These are phyloP conservation scores for Saguinus imperator DNA, from an alignment of 2,113 vertebrate genomes.

Conservation along the genomic window DNA sequence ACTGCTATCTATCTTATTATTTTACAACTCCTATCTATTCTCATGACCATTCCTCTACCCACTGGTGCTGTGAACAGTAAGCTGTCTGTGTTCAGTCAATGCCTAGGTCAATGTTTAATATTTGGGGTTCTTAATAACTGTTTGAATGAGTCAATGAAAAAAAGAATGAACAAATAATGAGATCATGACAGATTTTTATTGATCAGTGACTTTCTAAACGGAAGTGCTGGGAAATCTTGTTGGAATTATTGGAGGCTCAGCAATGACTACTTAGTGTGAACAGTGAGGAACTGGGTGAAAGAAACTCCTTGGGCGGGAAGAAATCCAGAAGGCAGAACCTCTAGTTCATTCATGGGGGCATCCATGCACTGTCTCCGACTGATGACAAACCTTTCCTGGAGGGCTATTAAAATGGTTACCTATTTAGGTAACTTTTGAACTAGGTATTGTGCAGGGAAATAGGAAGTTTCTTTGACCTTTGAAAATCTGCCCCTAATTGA, in stretches of 20 bases:
- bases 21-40: not conserved
- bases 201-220: not conserved
- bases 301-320: not conserved
- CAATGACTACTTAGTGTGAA: not conserved
- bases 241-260: not conserved
- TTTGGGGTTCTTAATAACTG: not conserved
- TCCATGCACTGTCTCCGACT: not conserved
- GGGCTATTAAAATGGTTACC: not conserved
- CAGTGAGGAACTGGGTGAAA: not conserved
- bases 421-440: not conserved
- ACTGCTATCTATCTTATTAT: not conserved
- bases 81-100: not conserved
- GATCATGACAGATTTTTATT: not conserved
- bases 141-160: not conserved
- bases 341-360: not conserved
- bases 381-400: not conserved
- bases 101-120: not conserved
- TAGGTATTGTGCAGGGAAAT: not conserved
- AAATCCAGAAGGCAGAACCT: not conserved
- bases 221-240: not conserved
- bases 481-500: not conserved
- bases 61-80: not conserved
- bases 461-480: not conserved
- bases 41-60: not conserved
- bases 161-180: not conserved